A percentile compares a stretch with the other conserved stretches of the same genome.
Evolutionary conservation across 2,797 vertebrate genomes (phyloP).

Genomic region (Notolabrus celidotus): DNA sequence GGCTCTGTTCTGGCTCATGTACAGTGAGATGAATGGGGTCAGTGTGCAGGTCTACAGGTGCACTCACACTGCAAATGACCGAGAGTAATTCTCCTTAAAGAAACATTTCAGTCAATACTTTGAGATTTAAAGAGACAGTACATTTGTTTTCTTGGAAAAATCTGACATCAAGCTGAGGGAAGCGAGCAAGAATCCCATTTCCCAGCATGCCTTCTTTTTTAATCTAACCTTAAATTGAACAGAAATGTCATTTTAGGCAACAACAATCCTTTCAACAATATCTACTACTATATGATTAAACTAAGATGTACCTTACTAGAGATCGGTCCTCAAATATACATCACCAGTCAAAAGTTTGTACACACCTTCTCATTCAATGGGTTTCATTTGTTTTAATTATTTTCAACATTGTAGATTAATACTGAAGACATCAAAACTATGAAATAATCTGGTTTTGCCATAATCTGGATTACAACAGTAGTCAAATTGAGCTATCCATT

Average conservation of each 20-base stretch:
- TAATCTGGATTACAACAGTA: no score
- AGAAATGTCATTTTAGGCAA: not conserved
- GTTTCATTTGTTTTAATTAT: no score
- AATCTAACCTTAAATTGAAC: not conserved
- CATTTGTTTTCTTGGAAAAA: not conserved
- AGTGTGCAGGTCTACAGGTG: slow-evolving; percentile 20
- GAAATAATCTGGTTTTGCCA: no score
- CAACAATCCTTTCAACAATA: not conserved
- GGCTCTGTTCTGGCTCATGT: slow-evolving; percentile 7
- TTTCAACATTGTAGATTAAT: no score
- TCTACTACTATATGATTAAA: no score
- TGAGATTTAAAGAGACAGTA: not conserved
- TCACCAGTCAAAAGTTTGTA: no score
- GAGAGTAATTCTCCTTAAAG: not conserved
- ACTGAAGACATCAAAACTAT: no score
- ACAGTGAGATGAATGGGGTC: slow-evolving; percentile 4
- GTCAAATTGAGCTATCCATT: no score
- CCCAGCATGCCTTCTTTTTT: not conserved
- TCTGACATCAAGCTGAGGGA: not conserved
- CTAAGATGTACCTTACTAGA: no score
- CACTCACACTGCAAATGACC: not conserved
- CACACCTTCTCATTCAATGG: no score
- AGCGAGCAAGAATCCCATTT: not conserved
- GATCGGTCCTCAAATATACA: no score
- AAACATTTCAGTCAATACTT: not conserved